These are phyloP conservation scores for Denticeps clupeoides DNA, from an alignment of 2,797 vertebrate genomes.

Conservation along the genomic window DNA sequence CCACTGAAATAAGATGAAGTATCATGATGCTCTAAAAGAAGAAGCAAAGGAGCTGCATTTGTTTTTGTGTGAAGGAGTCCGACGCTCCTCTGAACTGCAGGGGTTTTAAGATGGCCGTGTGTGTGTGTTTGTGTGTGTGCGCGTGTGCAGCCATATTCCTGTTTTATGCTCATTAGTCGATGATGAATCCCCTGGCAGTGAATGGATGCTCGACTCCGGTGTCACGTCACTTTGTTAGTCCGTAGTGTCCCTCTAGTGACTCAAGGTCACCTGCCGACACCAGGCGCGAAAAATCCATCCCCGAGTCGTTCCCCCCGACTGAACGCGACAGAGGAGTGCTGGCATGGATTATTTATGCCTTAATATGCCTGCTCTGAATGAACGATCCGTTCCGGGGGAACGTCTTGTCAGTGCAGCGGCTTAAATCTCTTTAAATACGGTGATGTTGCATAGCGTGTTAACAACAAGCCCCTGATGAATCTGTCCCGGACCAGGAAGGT, in stretches of 20 bases:
- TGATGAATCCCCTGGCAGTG: conserved; percentile 7
- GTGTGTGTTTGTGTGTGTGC: no score
- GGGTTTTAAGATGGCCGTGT: no score
- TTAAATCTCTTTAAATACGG: no score
- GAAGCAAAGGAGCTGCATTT: no score
- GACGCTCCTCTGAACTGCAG: no score
- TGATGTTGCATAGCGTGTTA: no score
- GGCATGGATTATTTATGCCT: conserved; percentile 64
- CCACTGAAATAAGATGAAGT: no score
- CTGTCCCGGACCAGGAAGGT: no score
- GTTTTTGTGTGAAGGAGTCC: no score
- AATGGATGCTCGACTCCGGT: conserved; percentile 51
- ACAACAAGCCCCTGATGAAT: no score
- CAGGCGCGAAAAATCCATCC: conserved; percentile 65
- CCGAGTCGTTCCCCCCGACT: conserved; percentile 46
- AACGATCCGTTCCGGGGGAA: conserved; percentile 48
- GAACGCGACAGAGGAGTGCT: conserved; percentile 52
- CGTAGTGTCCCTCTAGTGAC: conserved; percentile 53
- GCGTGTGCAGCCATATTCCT: neutral
- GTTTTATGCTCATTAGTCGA: neutral
- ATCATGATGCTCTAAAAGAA: no score
- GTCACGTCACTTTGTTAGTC: conserved; percentile 54
- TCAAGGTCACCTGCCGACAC: conserved; percentile 60
- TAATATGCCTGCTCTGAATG: conserved; percentile 54
- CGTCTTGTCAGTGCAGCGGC: conserved; percentile 23